Evolutionary conservation across 2,888 invertebrate genomes (phyloP), one percentile per base, ranked within the genome.

Genomic region (Orgyia antiqua): DNA sequence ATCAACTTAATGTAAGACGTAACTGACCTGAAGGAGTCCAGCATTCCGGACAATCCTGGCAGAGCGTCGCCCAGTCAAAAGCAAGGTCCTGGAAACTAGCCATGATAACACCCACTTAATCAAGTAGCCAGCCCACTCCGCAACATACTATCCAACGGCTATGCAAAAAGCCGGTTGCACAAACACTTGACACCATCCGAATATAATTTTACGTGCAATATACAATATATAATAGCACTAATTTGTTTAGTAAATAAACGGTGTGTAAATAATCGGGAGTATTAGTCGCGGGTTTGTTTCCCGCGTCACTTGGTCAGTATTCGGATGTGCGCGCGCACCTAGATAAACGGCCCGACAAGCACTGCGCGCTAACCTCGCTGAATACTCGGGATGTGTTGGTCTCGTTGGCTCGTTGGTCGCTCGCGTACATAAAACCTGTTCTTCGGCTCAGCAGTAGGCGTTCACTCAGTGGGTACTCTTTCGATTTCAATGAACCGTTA

Each of bases 51-150:
- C 88, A 88, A 45, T 89, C 89, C 72, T 89, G 88, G 64, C 89
- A 88, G 33, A 91, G 83, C 67, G 88, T 77, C 49, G 86, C 84
- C 91, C 91, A 91, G 68, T 91, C 91, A 66, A 87, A 84, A 61
- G 89, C 80, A 53, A 91, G 84, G 63, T 91, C 91, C 58, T 88
- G 82, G 68, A 88, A 89, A 68, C 88, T 89, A 58, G 91, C 91
- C 91, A 91, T 91, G 46, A 51, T 54, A 62, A 58, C 60, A 64
- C 59, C 57, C 65, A 58, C 62, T 51, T 36, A 50, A 50, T 63
- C 58, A 60, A 47, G 45, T 40, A 42, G 50, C 55, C 51, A 65
- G 67, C 68, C 55, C 67, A 65, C 66, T 52, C 41, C 58, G 39
- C 41, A 60, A 51, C 68, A 72, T 73, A 53, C 58, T 68, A 69